Conservation (phyloP, 2,888 invertebrate species). For the Acrocyrtus sp. region DNA sequence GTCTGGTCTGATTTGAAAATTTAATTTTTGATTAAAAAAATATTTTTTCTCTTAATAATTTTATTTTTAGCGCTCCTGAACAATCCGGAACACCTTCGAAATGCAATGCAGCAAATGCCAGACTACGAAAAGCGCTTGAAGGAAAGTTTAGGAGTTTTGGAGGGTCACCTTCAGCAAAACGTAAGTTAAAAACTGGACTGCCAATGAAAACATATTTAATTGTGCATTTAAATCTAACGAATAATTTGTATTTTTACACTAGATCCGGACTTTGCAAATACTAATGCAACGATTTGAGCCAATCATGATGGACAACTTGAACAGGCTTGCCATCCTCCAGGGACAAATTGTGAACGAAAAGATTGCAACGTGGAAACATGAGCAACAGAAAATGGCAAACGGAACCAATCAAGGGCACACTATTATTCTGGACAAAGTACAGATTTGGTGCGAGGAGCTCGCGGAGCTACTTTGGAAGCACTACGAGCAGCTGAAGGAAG, state of each 20-base stretch:
- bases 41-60: too few relatives aligned
- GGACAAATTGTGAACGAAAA: constrained; percentile 34
- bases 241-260: neutral
- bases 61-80: constrained; percentile 14
- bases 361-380: constrained; percentile 43
- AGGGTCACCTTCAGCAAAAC: constrained; percentile 25
- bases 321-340: constrained; percentile 18
- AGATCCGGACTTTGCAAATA: constrained; percentile 30
- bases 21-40: too few relatives aligned
- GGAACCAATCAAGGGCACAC: constrained; percentile 21
- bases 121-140: constrained; percentile 20
- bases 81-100: constrained; percentile 11
- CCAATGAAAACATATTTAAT: too few relatives aligned
- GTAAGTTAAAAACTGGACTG: too few relatives aligned
- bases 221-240: too few relatives aligned
- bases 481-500: constrained; percentile 43
- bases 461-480: constrained; percentile 45
- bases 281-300: constrained; percentile 30
- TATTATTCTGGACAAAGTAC: constrained; percentile 31
- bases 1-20: too few relatives aligned
- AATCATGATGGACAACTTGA: constrained; percentile 16
- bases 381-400: constrained; percentile 54
- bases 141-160: constrained; percentile 9
- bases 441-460: constrained; percentile 46
- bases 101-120: constrained; percentile 1